Percentiles rank a stretch among this genome's conserved stretches.
These are phyloP conservation scores for Xenus cinereus DNA, from an alignment of 2,113 vertebrate genomes.

Conservation along the genomic window DNA sequence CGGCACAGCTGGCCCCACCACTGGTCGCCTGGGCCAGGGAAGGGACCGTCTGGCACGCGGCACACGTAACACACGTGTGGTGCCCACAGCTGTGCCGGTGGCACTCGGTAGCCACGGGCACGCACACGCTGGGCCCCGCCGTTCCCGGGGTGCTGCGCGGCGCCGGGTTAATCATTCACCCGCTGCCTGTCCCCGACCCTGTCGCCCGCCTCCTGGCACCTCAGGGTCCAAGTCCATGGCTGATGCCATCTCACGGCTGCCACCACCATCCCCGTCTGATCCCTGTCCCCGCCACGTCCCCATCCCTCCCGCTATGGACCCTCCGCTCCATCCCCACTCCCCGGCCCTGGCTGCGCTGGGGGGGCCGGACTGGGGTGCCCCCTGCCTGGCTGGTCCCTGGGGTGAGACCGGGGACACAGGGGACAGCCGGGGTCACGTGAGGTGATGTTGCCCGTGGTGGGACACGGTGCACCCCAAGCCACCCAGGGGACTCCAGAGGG, in stretches of 20 bases:
- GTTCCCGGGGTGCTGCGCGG: rapidly evolving
- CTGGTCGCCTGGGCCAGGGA: background rate
- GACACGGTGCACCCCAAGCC: rapidly evolving
- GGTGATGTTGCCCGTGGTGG: background rate
- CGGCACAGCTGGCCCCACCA: rapidly evolving
- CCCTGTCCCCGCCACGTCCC: background rate
- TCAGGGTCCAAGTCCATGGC: background rate
- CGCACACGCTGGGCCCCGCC: rapidly evolving
- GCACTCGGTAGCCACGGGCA: background rate
- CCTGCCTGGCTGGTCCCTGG: background rate
- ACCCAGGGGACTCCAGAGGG: rapidly evolving
- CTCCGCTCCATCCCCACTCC: background rate
- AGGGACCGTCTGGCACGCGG: background rate
- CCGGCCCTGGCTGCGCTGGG: background rate
- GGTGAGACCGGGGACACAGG: background rate
- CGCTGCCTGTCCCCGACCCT: background rate
- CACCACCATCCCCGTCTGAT: background rate
- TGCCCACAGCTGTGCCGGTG: rapidly evolving
- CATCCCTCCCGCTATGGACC: rapidly evolving
- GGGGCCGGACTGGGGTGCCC: rapidly evolving
- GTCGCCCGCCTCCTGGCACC: background rate
- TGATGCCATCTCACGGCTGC: background rate
- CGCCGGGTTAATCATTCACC: background rate
- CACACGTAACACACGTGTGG: background rate
- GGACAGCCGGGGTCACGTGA: background rate